These are phyloP conservation scores for Scopus umbretta DNA, from an alignment of 2,113 vertebrate species.

Conservation along the genomic window DNA sequence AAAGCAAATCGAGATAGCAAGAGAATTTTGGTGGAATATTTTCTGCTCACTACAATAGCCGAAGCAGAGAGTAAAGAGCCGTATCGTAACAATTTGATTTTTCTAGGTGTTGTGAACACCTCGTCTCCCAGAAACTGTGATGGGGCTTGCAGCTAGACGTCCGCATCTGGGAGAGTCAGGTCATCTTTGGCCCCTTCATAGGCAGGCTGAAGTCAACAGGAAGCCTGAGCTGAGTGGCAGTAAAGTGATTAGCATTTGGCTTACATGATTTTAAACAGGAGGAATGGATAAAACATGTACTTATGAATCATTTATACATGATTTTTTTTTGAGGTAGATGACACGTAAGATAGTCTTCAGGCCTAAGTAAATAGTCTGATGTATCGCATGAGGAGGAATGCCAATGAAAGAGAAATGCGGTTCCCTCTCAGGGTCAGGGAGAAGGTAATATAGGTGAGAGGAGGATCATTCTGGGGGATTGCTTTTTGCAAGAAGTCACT, in stretches of 20 bases:
- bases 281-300: constrained; percentile 23
- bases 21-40: not conserved
- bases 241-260: not conserved
- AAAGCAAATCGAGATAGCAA: not conserved
- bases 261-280: not conserved
- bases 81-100: not conserved
- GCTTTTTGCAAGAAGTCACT: not conserved
- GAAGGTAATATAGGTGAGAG: not conserved
- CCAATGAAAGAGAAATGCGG: not conserved
- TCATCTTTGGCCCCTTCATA: not conserved
- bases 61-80: not conserved
- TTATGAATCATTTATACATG: constrained; percentile 17
- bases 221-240: not conserved
- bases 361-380: not conserved
- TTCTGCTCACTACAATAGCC: constrained; percentile 2
- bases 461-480: not conserved
- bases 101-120: not conserved
- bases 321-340: not conserved
- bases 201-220: not conserved
- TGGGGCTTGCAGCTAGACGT: not conserved
- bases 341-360: not conserved
- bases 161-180: not conserved
- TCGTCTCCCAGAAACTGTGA: not conserved
- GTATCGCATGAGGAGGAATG: not conserved
- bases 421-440: not conserved